Conservation (phyloP, 2,888 invertebrate genomes). For the Hydriomena furcata region DNA sequence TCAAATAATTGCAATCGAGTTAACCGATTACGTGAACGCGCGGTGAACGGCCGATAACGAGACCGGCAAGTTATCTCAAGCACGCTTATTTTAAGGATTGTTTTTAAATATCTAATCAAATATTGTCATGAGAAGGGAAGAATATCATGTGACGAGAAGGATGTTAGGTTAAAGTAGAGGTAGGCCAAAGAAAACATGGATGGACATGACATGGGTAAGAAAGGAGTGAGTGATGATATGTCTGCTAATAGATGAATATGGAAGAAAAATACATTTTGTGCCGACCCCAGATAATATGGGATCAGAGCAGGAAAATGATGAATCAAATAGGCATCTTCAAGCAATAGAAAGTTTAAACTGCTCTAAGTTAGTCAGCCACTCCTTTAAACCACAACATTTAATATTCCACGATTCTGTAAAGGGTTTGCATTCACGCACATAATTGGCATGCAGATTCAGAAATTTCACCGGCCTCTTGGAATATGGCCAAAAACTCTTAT, state of each 20-base stretch:
- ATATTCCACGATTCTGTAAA: constrained; percentile 2
- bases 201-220: too few relatives aligned
- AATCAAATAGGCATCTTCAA: too few relatives aligned
- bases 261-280: too few relatives aligned
- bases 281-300: too few relatives aligned
- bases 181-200: too few relatives aligned
- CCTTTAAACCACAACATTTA: constrained; percentile 1
- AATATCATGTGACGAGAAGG: too few relatives aligned
- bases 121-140: too few relatives aligned
- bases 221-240: too few relatives aligned
- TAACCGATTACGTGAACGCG: constrained; percentile 31
- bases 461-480: constrained; percentile 33
- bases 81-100: constrained; percentile 29
- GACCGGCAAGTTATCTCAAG: constrained; percentile 31
- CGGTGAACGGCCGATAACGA: constrained; percentile 37
- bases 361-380: background rate
- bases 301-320: too few relatives aligned
- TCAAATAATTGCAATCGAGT: constrained; percentile 30
- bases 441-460: constrained; percentile 17
- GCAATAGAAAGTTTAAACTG: constrained; percentile 4
- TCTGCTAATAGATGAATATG: too few relatives aligned
- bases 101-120: constrained; percentile 17
- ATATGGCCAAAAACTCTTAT: constrained; percentile 29
- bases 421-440: constrained; percentile 14
- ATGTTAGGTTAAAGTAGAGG: too few relatives aligned